These are phyloP conservation scores for Ornithoptera priamus DNA, from an alignment of 2,888 invertebrate genomes.

Conservation along the genomic window DNA sequence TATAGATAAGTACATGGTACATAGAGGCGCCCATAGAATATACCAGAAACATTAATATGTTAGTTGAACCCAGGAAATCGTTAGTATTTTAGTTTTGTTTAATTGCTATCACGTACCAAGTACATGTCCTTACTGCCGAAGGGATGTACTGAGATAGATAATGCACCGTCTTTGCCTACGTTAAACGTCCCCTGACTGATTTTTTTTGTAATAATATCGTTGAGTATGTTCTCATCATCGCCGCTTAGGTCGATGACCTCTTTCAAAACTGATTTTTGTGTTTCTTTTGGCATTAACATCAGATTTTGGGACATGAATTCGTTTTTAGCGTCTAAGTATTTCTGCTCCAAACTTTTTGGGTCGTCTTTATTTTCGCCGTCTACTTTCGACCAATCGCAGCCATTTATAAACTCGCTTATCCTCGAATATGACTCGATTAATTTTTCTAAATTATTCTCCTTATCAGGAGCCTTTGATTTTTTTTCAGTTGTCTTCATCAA, in stretches of 20 bases:
- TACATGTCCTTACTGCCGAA: constrained; percentile 49
- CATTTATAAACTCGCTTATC: constrained; percentile 73
- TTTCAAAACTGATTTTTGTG: constrained; percentile 55
- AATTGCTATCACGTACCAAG: constrained; percentile 58
- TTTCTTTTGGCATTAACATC: constrained; percentile 68
- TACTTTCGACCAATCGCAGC: constrained; percentile 72
- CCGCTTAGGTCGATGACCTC: constrained; percentile 70
- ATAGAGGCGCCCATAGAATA: constrained; percentile 33
- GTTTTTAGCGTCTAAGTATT: constrained; percentile 73
- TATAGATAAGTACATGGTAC: not conserved
- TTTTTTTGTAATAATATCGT: constrained; percentile 62
- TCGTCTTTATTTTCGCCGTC: constrained; percentile 60
- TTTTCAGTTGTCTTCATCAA: constrained; percentile 53
- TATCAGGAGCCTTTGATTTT: constrained; percentile 49
- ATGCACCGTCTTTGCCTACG: constrained; percentile 68
- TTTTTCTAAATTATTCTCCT: constrained; percentile 66
- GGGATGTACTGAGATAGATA: constrained; percentile 70
- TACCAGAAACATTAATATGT: constrained; percentile 33
- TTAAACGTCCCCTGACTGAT: constrained; percentile 62
- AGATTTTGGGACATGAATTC: constrained; percentile 74
- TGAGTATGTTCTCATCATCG: constrained; percentile 58
- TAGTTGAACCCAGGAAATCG: constrained; percentile 36
- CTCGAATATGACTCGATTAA: constrained; percentile 72
- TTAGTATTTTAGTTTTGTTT: constrained; percentile 32
- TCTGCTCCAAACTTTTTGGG: constrained; percentile 63